Conservation (phyloP, 92 coral and sea anemone species). For the Parazoanthus darwini region DNA sequence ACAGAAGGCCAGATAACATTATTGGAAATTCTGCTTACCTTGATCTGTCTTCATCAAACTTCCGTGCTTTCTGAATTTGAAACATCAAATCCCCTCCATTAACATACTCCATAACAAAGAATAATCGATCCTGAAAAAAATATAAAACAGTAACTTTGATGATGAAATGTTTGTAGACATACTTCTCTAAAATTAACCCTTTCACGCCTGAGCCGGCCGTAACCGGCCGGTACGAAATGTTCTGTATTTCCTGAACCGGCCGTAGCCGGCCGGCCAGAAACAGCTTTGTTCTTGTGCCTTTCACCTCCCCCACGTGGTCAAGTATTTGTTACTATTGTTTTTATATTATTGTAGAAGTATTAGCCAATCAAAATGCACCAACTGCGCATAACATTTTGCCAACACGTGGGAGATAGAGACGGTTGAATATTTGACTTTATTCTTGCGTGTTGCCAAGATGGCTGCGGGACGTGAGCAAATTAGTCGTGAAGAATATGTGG, state of each 20-base stretch:
- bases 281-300: too few relatives aligned
- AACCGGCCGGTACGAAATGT: too few relatives aligned
- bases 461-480: neutral
- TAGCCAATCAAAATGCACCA: neutral
- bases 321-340: too few relatives aligned
- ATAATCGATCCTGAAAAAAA: constrained; percentile 78
- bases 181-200: neutral
- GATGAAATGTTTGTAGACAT: neutral
- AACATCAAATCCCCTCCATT: constrained; percentile 99
- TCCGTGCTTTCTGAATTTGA: constrained; percentile 96
- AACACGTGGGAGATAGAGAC: neutral
- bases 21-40: constrained; percentile 49
- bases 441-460: neutral
- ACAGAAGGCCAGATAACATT: neutral
- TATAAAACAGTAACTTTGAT: neutral
- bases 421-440: neutral
- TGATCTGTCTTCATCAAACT: constrained; percentile 91
- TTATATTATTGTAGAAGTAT: too few relatives aligned
- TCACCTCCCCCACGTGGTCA: too few relatives aligned
- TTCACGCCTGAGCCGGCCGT: too few relatives aligned
- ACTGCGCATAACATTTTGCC: neutral
- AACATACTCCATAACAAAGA: constrained; percentile 98
- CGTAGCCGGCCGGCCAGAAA: too few relatives aligned
- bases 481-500: neutral
- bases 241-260: too few relatives aligned